A percentile compares a stretch with the other conserved stretches of the same genome.
phyloP scores from a whole-genome alignment of 2,888 invertebrate species.

The Euproctis similis region DNA sequence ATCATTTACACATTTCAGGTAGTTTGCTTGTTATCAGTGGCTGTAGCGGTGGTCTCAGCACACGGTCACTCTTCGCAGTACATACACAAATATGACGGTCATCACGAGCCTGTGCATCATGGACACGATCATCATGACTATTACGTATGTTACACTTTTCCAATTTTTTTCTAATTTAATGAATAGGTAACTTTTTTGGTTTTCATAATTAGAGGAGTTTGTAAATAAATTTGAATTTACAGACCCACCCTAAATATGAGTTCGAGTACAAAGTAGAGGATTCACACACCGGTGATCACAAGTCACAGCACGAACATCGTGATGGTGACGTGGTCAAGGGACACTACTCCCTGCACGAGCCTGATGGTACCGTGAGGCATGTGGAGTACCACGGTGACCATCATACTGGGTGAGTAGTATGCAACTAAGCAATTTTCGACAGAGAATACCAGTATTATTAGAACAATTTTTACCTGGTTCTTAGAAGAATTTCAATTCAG shows the following conservation, averaged over 20 bases:
- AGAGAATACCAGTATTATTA: no score
- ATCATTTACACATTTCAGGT: conserved; percentile 6
- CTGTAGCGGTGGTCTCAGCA: conserved; percentile 5
- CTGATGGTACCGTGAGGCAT: conserved; percentile 69
- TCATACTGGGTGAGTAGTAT: conserved; percentile 48
- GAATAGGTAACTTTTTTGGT: no score
- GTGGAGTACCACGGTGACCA: conserved; percentile 72
- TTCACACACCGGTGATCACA: conserved; percentile 68
- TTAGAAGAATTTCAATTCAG: no score
- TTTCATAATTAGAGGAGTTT: no score
- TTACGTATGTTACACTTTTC: conserved; percentile 4
- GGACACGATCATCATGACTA: conserved; percentile 25
- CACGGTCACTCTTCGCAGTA: conserved; percentile 21
- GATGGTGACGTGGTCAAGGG: conserved; percentile 62
- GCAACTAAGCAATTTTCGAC: no score
- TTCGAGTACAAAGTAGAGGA: conserved; percentile 56
- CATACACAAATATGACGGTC: conserved; percentile 40
- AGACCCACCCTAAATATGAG: conserved; percentile 52
- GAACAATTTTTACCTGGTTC: no score
- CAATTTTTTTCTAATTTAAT: no score
- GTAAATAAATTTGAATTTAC: no score
- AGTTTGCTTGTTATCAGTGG: conserved; percentile 9
- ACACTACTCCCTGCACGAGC: conserved; percentile 59
- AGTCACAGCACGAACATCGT: conserved; percentile 60
- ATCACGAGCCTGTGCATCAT: conserved; percentile 33